Conservation (phyloP, 2,888 invertebrate species). For the Hypercompe scribonia region DNA sequence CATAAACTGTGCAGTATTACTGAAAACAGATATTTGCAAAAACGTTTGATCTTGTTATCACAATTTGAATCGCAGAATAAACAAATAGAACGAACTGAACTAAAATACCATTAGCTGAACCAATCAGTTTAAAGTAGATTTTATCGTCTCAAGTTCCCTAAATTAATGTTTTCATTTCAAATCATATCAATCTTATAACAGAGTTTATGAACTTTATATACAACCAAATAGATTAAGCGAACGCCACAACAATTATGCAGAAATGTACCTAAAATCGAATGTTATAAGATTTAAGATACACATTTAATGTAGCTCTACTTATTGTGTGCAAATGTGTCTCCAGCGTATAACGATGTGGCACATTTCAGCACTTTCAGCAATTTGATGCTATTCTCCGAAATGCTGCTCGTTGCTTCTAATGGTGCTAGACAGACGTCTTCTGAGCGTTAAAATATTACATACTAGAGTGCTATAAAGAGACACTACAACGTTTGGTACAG, state of each 20-base stretch:
- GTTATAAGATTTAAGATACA: background rate
- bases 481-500: background rate
- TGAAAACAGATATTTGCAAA: background rate
- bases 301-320: conserved; percentile 2
- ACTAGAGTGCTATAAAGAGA: background rate
- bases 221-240: background rate
- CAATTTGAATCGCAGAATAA: background rate
- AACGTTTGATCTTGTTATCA: background rate
- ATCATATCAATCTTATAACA: background rate
- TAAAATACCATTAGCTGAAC: background rate
- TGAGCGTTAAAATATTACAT: conserved; percentile 5
- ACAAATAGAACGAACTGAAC: background rate
- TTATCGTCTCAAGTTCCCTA: background rate
- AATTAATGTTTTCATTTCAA: background rate
- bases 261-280: background rate
- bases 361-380: conserved; percentile 16
- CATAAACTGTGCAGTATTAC: background rate
- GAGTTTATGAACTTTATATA: background rate
- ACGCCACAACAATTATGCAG: background rate
- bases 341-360: conserved; percentile 12
- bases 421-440: conserved; percentile 7
- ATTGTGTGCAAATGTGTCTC: conserved; percentile 15
- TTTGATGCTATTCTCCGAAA: conserved; percentile 15
- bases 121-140: background rate
- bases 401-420: conserved; percentile 13